phyloP scores from a whole-genome alignment of 2,888 invertebrate genomes.

The Leptopilina drosophilae region DNA sequence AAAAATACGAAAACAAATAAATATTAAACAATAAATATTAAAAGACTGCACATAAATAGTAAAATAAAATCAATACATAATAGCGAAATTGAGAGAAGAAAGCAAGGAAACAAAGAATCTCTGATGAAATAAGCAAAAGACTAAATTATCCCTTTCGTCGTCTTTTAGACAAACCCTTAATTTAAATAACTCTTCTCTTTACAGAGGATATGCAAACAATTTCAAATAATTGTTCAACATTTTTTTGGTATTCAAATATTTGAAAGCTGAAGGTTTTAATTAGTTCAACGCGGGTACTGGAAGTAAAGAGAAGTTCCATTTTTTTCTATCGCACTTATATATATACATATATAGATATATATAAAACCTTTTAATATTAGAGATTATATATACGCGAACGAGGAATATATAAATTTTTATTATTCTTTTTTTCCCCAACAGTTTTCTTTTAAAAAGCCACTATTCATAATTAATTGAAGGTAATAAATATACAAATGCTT shows the following conservation, averaged over 20 bases:
- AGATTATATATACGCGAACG: background rate
- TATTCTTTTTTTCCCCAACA: too few relatives aligned
- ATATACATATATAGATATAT: background rate
- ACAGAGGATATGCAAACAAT: conserved; percentile 6
- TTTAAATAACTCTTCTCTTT: conserved; percentile 12
- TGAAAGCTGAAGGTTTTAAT: conserved; percentile 14
- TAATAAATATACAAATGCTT: too few relatives aligned
- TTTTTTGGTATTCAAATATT: conserved; percentile 11
- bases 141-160: background rate
- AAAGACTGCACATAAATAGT: too few relatives aligned
- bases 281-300: conserved; percentile 9
- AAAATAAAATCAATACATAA: too few relatives aligned
- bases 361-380: background rate
- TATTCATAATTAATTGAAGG: too few relatives aligned
- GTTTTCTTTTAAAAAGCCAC: too few relatives aligned
- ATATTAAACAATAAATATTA: too few relatives aligned
- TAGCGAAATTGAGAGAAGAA: background rate
- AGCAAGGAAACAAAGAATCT: background rate
- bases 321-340: conserved; percentile 2
- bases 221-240: conserved; percentile 20
- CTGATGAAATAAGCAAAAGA: background rate
- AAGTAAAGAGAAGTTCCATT: conserved; percentile 12
- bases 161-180: conserved; percentile 15
- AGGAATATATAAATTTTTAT: background rate
- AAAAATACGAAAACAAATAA: too few relatives aligned